Conservation (phyloP, 1,140 invertebrate genomes). For the Pogonomyrmex californicus region DNA sequence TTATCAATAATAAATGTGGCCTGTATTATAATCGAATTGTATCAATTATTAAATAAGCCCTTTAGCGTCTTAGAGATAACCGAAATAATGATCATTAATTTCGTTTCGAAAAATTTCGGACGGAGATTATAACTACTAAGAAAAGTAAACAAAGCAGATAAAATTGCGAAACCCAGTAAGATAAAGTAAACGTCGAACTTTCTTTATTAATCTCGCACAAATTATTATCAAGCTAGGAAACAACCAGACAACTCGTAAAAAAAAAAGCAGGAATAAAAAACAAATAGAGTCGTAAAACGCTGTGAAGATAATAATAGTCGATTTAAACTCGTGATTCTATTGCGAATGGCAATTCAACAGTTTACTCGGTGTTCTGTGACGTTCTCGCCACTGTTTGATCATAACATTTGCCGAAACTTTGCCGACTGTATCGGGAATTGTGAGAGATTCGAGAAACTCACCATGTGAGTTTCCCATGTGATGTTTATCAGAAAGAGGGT, state of each 20-base stretch:
- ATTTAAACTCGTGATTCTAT: slow-evolving; percentile 37
- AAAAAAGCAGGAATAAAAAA: slow-evolving; percentile 28
- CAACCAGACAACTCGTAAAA: not conserved
- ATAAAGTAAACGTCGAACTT: slow-evolving; percentile 11
- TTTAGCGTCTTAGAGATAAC: not conserved
- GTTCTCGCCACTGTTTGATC: slow-evolving; percentile 67
- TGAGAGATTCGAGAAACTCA: slow-evolving; percentile 62
- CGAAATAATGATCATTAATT: not conserved
- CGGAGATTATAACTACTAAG: not conserved
- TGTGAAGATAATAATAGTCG: slow-evolving; percentile 39
- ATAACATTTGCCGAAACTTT: slow-evolving; percentile 70
- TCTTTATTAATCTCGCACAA: slow-evolving; percentile 28
- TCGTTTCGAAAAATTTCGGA: slow-evolving; percentile 38
- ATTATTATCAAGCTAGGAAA: not conserved
- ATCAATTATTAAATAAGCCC: not conserved
- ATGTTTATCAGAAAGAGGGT: not conserved
- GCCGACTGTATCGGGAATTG: slow-evolving; percentile 37
- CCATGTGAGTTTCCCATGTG: slow-evolving; percentile 38
- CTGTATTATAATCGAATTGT: not conserved
- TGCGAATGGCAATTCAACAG: slow-evolving; percentile 71
- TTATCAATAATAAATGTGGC: not conserved
- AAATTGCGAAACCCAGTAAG: not conserved
- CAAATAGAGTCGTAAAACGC: slow-evolving; percentile 31
- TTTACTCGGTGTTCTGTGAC: slow-evolving; percentile 65
- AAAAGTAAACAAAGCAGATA: not conserved